A percentile compares a stretch with the other conserved stretches of the same genome.
Conservation (phyloP, 2,888 invertebrate genomes). For the Lithophane ornitopus region DNA sequence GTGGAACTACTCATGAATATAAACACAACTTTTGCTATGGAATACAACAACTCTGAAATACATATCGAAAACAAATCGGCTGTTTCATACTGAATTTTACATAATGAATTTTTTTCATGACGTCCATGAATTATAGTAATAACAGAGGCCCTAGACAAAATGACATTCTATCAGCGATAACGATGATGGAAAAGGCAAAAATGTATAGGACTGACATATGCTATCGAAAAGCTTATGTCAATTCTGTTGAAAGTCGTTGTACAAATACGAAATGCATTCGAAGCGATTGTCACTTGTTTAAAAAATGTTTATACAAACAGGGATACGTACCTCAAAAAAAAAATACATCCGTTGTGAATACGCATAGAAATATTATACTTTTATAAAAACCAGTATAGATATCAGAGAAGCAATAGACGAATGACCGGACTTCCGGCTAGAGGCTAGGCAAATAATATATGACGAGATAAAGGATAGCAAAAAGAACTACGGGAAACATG, state of each 20-base stretch:
- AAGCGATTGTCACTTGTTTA: too few relatives aligned
- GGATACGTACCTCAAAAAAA: neutral
- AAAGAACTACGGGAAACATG: neutral
- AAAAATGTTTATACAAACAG: neutral
- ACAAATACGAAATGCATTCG: too few relatives aligned
- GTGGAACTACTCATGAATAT: neutral
- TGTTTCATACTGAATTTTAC: too few relatives aligned
- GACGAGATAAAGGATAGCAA: neutral
- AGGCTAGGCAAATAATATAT: constrained; percentile 22
- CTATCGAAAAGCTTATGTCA: too few relatives aligned
- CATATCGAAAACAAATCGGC: neutral
- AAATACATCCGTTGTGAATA: neutral
- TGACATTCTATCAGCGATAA: too few relatives aligned
- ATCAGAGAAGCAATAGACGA: constrained; percentile 12
- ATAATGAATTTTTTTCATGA: too few relatives aligned
- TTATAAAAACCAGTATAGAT: constrained; percentile 20
- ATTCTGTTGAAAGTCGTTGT: too few relatives aligned
- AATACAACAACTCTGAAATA: too few relatives aligned
- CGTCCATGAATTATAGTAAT: too few relatives aligned
- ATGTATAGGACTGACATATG: too few relatives aligned
- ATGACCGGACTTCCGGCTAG: constrained; percentile 38
- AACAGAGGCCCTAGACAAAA: neutral
- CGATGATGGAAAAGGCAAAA: too few relatives aligned
- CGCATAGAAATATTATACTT: neutral
- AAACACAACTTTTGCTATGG: too few relatives aligned